Conservation (phyloP, 2,797 vertebrate genomes). For the Chaenodraco wilsoni region DNA sequence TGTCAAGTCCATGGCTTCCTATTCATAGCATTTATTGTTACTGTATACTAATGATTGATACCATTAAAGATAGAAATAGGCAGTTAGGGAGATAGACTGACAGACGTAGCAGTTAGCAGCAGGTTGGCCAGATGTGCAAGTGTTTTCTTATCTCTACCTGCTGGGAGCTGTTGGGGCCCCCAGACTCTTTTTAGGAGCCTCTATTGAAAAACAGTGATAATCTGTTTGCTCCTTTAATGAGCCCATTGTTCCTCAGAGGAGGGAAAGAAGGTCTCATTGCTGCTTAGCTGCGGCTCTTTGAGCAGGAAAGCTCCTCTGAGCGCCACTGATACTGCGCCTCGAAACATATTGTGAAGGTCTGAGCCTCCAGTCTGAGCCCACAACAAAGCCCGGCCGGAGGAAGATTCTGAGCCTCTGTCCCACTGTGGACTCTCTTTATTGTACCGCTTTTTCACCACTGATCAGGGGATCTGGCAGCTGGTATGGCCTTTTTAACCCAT, state of each 20-base stretch:
- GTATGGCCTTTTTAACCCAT: constrained; percentile 25
- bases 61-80: background rate
- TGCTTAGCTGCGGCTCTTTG: constrained; percentile 76
- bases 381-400: constrained; percentile 54
- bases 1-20: background rate
- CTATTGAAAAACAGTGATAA: constrained; percentile 73
- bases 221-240: constrained; percentile 87
- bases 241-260: constrained; percentile 78
- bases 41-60: background rate
- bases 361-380: constrained; percentile 63
- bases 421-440: constrained; percentile 45
- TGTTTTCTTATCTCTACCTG: constrained; percentile 69
- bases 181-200: constrained; percentile 61
- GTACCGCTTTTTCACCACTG: constrained; percentile 28
- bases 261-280: constrained; percentile 73
- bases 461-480: constrained; percentile 47
- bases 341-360: constrained; percentile 63
- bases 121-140: constrained; percentile 76
- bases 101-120: constrained; percentile 23
- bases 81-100: background rate
- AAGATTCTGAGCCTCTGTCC: constrained; percentile 46
- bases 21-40: background rate
- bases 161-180: constrained; percentile 68
- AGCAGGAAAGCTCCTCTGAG: constrained; percentile 77
- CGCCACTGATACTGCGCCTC: constrained; percentile 65